These are phyloP conservation scores for Atherix ibis DNA, from an alignment of 2,888 invertebrate species.

Conservation along the genomic window DNA sequence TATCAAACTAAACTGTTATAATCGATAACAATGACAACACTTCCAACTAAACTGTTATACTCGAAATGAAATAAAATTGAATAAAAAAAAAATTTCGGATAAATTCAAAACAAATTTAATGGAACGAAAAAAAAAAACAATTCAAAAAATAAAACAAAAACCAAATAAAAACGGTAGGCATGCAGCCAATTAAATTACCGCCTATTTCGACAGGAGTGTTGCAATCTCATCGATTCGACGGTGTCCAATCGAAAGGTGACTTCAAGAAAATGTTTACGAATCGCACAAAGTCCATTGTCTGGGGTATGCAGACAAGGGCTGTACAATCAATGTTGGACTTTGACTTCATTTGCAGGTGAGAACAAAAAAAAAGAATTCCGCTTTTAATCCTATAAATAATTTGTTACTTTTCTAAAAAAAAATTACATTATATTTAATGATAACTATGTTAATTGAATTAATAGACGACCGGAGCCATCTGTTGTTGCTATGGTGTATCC, in stretches of 20 bases:
- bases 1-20: not conserved
- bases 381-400: too few relatives aligned
- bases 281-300: slow-evolving; percentile 83
- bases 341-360: slow-evolving; percentile 32
- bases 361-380: not conserved
- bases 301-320: slow-evolving; percentile 98
- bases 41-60: too few relatives aligned
- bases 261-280: slow-evolving; percentile 55
- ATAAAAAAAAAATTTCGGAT: not conserved
- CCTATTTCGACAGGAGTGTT: slow-evolving; percentile 33
- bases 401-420: too few relatives aligned
- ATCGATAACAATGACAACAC: too few relatives aligned
- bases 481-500: slow-evolving; percentile 97
- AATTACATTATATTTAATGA: too few relatives aligned
- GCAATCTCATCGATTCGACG: slow-evolving; percentile 10
- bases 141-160: not conserved
- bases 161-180: slow-evolving; percentile 1
- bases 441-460: too few relatives aligned
- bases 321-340: slow-evolving; percentile 50
- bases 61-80: not conserved
- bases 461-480: slow-evolving; percentile 75
- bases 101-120: not conserved
- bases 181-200: slow-evolving; percentile 33
- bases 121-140: not conserved
- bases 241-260: slow-evolving; percentile 12